Evolutionary conservation across 2,888 invertebrate genomes (phyloP).

Genomic region (Ophonus ardosiacus): DNA sequence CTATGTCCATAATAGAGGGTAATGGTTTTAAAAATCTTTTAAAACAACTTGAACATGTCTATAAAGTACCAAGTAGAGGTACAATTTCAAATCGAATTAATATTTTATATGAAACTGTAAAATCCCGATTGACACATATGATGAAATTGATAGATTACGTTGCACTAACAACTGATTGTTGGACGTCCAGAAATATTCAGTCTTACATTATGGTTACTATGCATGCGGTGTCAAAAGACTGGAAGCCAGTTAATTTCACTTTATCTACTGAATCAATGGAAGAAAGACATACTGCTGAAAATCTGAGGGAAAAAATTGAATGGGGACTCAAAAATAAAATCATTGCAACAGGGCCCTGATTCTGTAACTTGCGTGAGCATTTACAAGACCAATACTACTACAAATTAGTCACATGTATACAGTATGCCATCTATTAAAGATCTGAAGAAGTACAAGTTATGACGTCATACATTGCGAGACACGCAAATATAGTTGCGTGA

Average conservation of each 20-base stretch:
- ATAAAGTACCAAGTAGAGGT: constrained; percentile 42
- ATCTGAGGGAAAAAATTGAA: constrained; percentile 46
- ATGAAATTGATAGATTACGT: neutral
- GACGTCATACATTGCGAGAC: too few species aligned
- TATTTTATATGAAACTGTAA: neutral
- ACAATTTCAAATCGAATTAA: constrained; percentile 48
- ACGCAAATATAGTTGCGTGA: too few species aligned
- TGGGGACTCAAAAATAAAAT: constrained; percentile 57
- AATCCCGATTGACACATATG: too few species aligned
- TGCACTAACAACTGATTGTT: constrained; percentile 61
- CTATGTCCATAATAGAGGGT: constrained; percentile 42
- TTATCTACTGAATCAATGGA: constrained; percentile 46
- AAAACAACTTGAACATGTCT: constrained; percentile 41
- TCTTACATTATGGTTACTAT: constrained; percentile 60
- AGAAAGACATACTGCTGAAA: constrained; percentile 53
- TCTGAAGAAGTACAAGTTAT: too few species aligned
- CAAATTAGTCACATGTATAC: too few species aligned
- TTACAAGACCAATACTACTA: too few species aligned
- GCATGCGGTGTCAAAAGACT: constrained; percentile 45
- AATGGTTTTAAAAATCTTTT: constrained; percentile 38
- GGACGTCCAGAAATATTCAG: constrained; percentile 61
- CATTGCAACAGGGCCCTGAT: neutral
- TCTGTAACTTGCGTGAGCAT: too few species aligned
- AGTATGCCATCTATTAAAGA: too few species aligned
- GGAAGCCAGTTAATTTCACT: constrained; percentile 29